Evolutionary conservation across 2,113 vertebrate species (phyloP).

Genomic region (Serilophus lunatus): DNA sequence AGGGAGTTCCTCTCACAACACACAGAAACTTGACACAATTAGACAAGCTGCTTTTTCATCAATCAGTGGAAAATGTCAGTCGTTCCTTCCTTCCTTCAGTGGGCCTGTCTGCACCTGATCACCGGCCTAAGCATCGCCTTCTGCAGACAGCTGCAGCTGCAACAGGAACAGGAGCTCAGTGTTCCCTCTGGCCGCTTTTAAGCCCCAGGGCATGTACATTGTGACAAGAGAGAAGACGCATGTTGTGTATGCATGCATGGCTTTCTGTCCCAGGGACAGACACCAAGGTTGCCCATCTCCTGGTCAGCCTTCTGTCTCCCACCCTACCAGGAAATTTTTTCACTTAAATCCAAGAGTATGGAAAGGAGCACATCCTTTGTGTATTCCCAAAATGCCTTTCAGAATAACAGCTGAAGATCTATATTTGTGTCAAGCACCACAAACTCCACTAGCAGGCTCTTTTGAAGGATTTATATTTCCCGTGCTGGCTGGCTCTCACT

Average conservation of each 20-base stretch:
- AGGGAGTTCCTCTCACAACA: neutral
- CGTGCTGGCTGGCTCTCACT: neutral
- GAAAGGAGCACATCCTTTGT: neutral
- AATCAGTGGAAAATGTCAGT: neutral
- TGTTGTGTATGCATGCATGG: neutral
- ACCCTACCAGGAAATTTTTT: neutral
- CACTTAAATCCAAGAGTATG: neutral
- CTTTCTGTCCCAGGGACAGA: neutral
- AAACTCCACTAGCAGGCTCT: neutral
- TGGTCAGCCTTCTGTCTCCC: neutral
- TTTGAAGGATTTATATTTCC: neutral
- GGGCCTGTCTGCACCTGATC: too few relatives aligned
- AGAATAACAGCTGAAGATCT: slow-evolving; percentile 3
- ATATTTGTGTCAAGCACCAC: neutral
- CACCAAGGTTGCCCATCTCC: neutral
- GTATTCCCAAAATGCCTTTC: neutral
- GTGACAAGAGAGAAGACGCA: fast-evolving
- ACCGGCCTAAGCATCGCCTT: neutral
- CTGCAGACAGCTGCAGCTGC: neutral
- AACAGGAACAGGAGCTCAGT: fast-evolving
- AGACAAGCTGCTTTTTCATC: neutral
- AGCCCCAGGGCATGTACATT: neutral
- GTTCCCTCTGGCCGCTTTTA: neutral
- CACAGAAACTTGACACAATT: neutral
- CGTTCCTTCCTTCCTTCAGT: neutral